Evolutionary conservation across 35 echinoderm and acorn worm species (phyloP).

Genomic region (Patiria miniata): DNA sequence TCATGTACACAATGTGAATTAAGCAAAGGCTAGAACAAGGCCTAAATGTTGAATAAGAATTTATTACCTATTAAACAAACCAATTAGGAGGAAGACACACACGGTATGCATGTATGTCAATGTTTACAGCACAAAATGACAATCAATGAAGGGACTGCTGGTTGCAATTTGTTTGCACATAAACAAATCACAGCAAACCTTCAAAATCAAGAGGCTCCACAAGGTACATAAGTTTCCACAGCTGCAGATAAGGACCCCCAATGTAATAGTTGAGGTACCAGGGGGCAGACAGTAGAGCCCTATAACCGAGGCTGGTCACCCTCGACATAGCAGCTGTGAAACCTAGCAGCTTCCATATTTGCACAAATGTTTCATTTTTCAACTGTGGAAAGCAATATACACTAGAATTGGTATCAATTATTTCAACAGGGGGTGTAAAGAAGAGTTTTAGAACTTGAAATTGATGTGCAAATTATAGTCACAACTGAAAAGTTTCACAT

Average conservation of each 20-base stretch:
- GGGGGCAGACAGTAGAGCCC: slow-evolving; percentile 69
- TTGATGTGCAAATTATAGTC: neutral
- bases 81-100: no score
- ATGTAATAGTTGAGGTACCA: slow-evolving; percentile 75
- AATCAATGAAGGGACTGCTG: neutral
- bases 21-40: no score
- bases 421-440: neutral
- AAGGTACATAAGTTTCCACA: slow-evolving; percentile 71
- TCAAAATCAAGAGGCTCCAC: slow-evolving; percentile 74
- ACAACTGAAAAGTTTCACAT: neutral
- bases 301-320: slow-evolving; percentile 75
- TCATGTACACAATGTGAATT: no score
- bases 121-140: no score
- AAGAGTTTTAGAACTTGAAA: neutral
- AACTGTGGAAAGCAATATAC: neutral
- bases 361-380: slow-evolving; percentile 16
- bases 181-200: slow-evolving; percentile 35
- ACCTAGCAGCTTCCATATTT: slow-evolving; percentile 40
- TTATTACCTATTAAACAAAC: no score
- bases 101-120: no score
- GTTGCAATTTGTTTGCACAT: neutral
- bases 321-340: slow-evolving; percentile 41
- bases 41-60: no score
- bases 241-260: slow-evolving; percentile 46
- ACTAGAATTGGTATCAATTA: neutral